Base-by-base conservation (phyloP, 1,140 invertebrate species). In the Microplitis demolitor region DNA sequence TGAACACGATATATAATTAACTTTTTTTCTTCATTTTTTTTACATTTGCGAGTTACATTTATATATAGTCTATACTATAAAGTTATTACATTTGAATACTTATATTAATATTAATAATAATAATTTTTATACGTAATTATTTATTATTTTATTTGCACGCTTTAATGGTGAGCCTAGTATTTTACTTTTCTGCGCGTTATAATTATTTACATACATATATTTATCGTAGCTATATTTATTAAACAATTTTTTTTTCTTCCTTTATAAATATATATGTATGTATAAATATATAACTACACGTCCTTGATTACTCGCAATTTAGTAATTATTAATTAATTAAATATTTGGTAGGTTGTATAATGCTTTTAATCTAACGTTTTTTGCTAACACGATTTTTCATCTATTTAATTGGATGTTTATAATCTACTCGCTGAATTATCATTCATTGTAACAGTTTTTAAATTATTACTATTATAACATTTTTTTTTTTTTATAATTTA, bases 261-360 rank as follows among this genome's bases (percentile, higher is more conserved):
- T 76, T 74, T 79, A 69, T 62, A 69, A 74, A 45, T 45, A 45
- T 71, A 64, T 63, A 74, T 78, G 39, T 45, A 45, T 45, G 39
- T 45, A 45, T 77, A 35, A 66, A 34, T 69, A 56, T 58, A 24
- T 66, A 45, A 64, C 66, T 62, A 34, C 60, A 62, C 60, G 60
- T 66, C 14, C 63, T 14, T 66, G 39, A 45, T n/a, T 33, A 66
- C 6, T 72, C 56, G 45, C 45, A 72, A 56, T 66, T 24, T 33
- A 64, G 34, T 68, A 34, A 56, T 45, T 45, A 64, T 62, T 72
- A 33, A 53, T 39, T 6, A 61, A 39, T 72, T 74, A 75, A 80
- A 74, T 83, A 78, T 84, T 78, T 83, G 76, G 82, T 84, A 86
- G 82, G 80, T 85, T 86, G 82, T 84, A 51, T 83, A 83, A 85